Conservation (phyloP, 1,140 invertebrate genomes). For the Paralvinella palmiformis region DNA sequence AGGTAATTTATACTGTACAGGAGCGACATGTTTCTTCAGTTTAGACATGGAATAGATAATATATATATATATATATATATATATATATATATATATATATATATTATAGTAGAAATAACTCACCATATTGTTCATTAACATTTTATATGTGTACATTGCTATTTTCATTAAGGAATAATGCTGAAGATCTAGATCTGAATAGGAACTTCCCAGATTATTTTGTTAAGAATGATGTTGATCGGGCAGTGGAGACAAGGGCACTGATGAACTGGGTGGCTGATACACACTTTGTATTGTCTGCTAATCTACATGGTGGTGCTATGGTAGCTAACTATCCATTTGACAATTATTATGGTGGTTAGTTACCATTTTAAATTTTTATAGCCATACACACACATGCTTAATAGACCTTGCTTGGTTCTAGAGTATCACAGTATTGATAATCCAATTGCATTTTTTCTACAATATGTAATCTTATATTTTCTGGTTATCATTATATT, state of each 20-base stretch:
- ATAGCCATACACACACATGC: background rate
- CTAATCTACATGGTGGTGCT: slow-evolving; percentile 91
- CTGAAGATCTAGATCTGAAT: slow-evolving; percentile 74
- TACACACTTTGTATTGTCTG: slow-evolving; percentile 88
- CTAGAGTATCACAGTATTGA: background rate
- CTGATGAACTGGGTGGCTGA: slow-evolving; percentile 85
- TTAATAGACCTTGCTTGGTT: background rate
- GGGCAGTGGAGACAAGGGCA: slow-evolving; percentile 72
- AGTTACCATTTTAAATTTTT: background rate
- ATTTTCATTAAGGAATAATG: background rate
- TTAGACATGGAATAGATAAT: too few relatives aligned
- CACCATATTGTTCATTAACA: too few relatives aligned
- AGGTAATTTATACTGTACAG: slow-evolving; percentile 21
- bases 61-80: too few relatives aligned
- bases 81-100: too few relatives aligned
- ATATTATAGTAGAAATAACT: too few relatives aligned
- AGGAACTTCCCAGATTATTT: slow-evolving; percentile 87
- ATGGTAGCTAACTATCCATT: slow-evolving; percentile 87
- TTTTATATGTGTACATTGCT: background rate
- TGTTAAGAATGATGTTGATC: background rate
- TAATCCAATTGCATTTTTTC: background rate
- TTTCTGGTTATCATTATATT: background rate
- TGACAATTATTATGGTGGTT: slow-evolving; percentile 66
- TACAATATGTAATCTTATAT: background rate
- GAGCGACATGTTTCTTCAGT: too few relatives aligned